Conservation (phyloP, 2,113 vertebrate species). For the Protomyctophum bolini region DNA sequence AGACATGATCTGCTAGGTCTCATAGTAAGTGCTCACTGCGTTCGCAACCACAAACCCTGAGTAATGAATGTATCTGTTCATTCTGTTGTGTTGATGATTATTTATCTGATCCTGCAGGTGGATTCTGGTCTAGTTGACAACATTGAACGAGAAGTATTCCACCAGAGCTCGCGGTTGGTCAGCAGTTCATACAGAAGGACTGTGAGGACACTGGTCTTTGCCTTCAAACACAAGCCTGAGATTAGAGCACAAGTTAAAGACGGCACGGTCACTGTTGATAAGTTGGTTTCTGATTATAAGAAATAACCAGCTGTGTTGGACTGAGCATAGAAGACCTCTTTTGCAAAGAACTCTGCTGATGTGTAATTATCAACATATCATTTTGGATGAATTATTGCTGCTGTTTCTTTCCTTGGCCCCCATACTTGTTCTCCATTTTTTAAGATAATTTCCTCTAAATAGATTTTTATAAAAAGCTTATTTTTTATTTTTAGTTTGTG, state of each 20-base stretch:
- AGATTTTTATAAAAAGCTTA: constrained; percentile 20
- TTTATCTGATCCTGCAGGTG: constrained; percentile 71
- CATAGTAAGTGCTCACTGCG: too few relatives aligned
- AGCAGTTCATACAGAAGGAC: constrained; percentile 87
- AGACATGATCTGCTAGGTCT: too few relatives aligned
- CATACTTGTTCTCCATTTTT: too few relatives aligned
- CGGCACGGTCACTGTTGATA: constrained; percentile 76
- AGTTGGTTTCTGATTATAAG: constrained; percentile 87
- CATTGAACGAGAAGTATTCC: constrained; percentile 94
- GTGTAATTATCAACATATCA: too few relatives aligned
- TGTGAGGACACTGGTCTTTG: constrained; percentile 90
- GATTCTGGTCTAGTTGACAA: constrained; percentile 92
- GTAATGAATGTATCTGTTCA: not conserved
- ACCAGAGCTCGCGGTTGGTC: constrained; percentile 88
- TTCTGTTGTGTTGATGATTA: not conserved
- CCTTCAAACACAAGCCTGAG: constrained; percentile 90
- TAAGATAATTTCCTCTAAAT: too few relatives aligned
- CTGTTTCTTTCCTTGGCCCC: too few relatives aligned
- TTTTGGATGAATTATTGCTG: too few relatives aligned
- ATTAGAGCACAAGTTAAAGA: constrained; percentile 82
- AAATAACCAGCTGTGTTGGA: constrained; percentile 75
- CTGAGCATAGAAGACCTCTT: constrained; percentile 2
- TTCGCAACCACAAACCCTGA: too few relatives aligned
- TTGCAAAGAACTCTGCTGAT: not conserved
- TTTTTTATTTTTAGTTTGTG: constrained; percentile 16